Percentiles rank a stretch among this genome's conserved stretches.
These are phyloP conservation scores for Anorthoa munda DNA, from an alignment of 2,888 invertebrate genomes.

Conservation along the genomic window DNA sequence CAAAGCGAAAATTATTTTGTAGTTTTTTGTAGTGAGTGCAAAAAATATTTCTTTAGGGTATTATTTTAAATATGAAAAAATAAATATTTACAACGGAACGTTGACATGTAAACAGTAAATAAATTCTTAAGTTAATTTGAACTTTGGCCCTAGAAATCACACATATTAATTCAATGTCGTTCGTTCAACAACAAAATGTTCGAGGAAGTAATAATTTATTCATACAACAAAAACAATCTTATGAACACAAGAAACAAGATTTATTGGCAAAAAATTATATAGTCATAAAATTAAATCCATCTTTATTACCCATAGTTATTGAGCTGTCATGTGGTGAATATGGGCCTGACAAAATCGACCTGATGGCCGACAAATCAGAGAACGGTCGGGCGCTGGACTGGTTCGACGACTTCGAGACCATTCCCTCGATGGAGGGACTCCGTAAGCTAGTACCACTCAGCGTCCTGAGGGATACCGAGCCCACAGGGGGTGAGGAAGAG, in stretches of 20 bases:
- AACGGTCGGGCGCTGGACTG: constrained; percentile 93
- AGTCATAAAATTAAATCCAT: neutral
- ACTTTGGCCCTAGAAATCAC: constrained; percentile 9
- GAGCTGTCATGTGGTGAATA: constrained; percentile 98
- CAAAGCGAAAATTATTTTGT: too few relatives aligned
- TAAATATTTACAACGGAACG: neutral
- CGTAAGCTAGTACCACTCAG: constrained; percentile 91
- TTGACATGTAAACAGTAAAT: neutral
- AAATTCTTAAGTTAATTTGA: constrained; percentile 17
- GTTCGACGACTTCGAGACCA: constrained; percentile 91
- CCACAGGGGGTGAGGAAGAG: constrained; percentile 91
- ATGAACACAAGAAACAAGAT: neutral
- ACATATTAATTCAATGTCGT: constrained; percentile 9
- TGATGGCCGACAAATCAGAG: constrained; percentile 92
- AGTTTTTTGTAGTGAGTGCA: too few relatives aligned
- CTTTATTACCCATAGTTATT: constrained; percentile 93
- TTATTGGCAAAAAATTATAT: neutral
- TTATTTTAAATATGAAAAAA: neutral
- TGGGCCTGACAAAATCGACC: constrained; percentile 94
- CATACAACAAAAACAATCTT: constrained; percentile 1
- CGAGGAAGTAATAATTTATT: constrained; percentile 26
- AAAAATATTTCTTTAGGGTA: too few relatives aligned
- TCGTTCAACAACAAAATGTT: neutral
- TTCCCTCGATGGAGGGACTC: constrained; percentile 91
- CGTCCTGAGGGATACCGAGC: constrained; percentile 82